Evolutionary conservation across 1,140 invertebrate species (phyloP).

Genomic region (Drosophila asahinai): DNA sequence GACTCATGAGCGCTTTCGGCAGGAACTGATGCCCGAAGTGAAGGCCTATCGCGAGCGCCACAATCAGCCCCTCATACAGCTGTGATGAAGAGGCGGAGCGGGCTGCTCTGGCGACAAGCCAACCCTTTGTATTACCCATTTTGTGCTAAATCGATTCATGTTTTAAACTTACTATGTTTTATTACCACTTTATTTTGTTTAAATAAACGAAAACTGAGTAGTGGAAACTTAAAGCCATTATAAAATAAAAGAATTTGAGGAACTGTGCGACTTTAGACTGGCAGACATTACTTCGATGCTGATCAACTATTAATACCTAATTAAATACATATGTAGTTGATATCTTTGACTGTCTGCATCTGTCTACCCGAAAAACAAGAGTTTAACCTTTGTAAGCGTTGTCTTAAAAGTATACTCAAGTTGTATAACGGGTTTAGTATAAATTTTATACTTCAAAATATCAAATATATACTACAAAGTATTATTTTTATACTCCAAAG

Average conservation of each 20-base stretch:
- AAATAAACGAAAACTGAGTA: slow-evolving; percentile 13
- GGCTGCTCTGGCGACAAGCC: slow-evolving; percentile 1
- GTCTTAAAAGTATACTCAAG: too few relatives aligned
- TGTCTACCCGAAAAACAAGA: too few relatives aligned
- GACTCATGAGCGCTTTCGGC: slow-evolving; percentile 65
- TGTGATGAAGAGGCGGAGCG: slow-evolving; percentile 44
- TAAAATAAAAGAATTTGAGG: background rate
- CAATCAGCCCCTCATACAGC: slow-evolving; percentile 66
- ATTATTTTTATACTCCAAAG: too few relatives aligned
- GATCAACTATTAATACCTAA: background rate
- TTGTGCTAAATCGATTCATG: slow-evolving; percentile 55
- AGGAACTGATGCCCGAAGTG: slow-evolving; percentile 67
- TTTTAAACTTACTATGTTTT: slow-evolving; percentile 27
- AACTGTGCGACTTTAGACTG: too few relatives aligned
- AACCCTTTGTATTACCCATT: slow-evolving; percentile 31
- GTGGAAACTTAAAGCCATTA: background rate
- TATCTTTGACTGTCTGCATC: background rate
- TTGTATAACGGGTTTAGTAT: too few relatives aligned
- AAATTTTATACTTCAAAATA: too few relatives aligned
- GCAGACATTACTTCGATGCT: too few relatives aligned
- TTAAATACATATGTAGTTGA: background rate
- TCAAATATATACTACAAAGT: too few relatives aligned
- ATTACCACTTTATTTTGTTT: slow-evolving; percentile 30
- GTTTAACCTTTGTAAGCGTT: too few relatives aligned
- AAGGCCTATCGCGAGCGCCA: slow-evolving; percentile 51